Evolutionary conservation across 2,888 invertebrate species (phyloP).

Genomic region (Protula sp.): DNA sequence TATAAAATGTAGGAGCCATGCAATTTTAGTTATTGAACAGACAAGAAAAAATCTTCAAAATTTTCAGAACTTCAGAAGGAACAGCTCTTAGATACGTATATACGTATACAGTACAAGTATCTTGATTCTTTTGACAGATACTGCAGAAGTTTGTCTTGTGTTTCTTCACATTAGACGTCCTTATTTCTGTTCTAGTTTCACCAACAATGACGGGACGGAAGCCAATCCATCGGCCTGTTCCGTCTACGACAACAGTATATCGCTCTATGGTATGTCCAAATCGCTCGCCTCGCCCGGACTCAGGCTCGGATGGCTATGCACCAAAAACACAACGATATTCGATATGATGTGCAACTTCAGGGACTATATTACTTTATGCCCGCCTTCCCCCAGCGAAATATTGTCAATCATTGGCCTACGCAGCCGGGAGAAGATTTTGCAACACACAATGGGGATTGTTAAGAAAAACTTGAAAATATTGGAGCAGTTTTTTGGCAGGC

Average conservation of each 20-base stretch:
- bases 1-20: no score
- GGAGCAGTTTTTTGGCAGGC: slow-evolving; percentile 14
- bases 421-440: slow-evolving; percentile 10
- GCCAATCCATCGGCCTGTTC: slow-evolving; percentile 16
- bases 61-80: no score
- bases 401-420: slow-evolving; percentile 21
- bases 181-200: no score
- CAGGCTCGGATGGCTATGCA: slow-evolving; percentile 22
- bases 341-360: slow-evolving; percentile 11
- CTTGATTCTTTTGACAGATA: no score
- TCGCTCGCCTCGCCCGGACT: slow-evolving; percentile 23
- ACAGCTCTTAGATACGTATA: no score
- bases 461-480: slow-evolving; percentile 11
- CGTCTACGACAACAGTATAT: slow-evolving; percentile 14
- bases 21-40: no score
- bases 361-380: slow-evolving; percentile 24
- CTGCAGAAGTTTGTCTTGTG: no score
- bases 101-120: no score
- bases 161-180: no score
- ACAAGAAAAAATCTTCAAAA: no score
- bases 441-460: slow-evolving; percentile 9
- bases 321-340: slow-evolving; percentile 12
- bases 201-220: slow-evolving; percentile 15
- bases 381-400: slow-evolving; percentile 17
- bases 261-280: slow-evolving; percentile 22